Base-by-base conservation (phyloP, 2,113 vertebrate species). In the Butorides virescens region DNA sequence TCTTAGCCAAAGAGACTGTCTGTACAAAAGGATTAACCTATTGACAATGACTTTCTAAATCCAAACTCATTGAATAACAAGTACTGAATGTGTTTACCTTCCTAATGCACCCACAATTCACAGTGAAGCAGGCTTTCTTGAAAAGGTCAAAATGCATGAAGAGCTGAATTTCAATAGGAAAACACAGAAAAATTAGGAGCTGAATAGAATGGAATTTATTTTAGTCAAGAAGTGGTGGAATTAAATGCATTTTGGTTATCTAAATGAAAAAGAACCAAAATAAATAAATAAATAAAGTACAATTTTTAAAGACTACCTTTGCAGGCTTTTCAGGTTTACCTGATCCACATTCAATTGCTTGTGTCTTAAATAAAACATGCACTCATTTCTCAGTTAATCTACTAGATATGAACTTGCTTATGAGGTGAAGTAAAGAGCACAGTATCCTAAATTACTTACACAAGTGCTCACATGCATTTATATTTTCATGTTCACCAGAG, bases 11-110 rank as follows among this genome's bases (percentile, higher is more conserved):
- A 97, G 95, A 98, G 80, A 96, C 90, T 97, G 80, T 96, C 98
- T 97, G 92, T 98, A 97, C 92, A 97, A 94, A 98, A 97, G 97
- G 97, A 98, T 98, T 98, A 98, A 97, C 98, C 97, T 98, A 98
- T 97, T 98, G 98, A 98, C 98, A 98, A 98, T 97, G 96, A 97
- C 95, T 97, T 98, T 97, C 94, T 92, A 96, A 98, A 98, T 96
- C 93, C 90, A 97, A 95, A 96, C 94, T 97, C 94, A 97, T 97
- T 98, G 98, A 98, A 98, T 98, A 98, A 97, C 96, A 98, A 98
- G 97, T 91, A 83, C 95, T 96, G 97, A 97, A 96, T 97, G 61
- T 98, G 97, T 98, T 98, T 98, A 98, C 98, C 93, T 98, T 98
- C 81, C 95, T 98, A 98, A 98, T 98, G 95, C 96, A 98, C 97